These are phyloP conservation scores for Rhincodon typus DNA, from an alignment of 2,797 vertebrate genomes.

Conservation along the genomic window DNA sequence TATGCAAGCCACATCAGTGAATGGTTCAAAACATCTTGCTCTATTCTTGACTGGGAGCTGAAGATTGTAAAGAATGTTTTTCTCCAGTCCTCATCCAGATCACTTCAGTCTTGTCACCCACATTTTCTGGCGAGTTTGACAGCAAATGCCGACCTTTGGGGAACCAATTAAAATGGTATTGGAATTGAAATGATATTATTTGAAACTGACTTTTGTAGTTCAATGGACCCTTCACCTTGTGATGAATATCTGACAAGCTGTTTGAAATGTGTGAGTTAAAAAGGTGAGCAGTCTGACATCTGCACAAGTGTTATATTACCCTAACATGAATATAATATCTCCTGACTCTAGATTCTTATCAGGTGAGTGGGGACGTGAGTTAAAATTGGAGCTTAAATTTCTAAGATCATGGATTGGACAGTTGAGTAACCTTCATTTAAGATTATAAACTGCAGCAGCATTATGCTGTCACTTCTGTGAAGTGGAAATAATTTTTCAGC, in stretches of 20 bases:
- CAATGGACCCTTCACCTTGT: not conserved
- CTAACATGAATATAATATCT: not conserved
- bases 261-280: not conserved
- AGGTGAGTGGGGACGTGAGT: not conserved
- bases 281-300: too few species aligned
- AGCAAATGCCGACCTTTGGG: not conserved
- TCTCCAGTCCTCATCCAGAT: not conserved
- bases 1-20: not conserved
- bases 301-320: not conserved
- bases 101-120: not conserved
- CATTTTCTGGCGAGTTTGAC: too few species aligned
- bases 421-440: not conserved
- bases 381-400: not conserved
- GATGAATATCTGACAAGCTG: not conserved
- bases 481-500: not conserved
- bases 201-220: not conserved
- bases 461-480: not conserved
- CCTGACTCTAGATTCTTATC: not conserved
- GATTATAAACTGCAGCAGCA: not conserved
- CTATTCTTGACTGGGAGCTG: not conserved
- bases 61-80: not conserved
- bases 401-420: not conserved
- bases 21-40: not conserved
- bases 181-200: not conserved
- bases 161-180: not conserved